Evolutionary conservation across 2,797 vertebrate species (phyloP).

Genomic region (Enteromius anoplus): DNA sequence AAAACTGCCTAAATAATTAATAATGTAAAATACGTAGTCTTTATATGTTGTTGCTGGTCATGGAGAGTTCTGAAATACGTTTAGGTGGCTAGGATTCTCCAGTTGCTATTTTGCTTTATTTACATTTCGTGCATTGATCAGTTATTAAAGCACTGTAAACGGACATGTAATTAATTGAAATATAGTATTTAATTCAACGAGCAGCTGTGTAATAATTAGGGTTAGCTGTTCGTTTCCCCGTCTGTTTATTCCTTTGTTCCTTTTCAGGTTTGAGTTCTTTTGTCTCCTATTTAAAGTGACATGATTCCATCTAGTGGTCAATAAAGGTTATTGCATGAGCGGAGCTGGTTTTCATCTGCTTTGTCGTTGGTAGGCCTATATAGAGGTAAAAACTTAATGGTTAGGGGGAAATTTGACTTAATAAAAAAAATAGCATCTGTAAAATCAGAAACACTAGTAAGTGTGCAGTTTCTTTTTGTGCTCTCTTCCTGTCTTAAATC

Average conservation of each 20-base stretch:
- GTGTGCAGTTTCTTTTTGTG: not conserved
- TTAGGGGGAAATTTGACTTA: not conserved
- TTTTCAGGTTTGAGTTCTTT: slow-evolving; percentile 13
- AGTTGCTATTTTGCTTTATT: not conserved
- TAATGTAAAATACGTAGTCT: not conserved
- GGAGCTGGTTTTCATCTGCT: not conserved
- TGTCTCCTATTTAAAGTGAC: slow-evolving; percentile 30
- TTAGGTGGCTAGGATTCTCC: not conserved
- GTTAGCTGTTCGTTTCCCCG: not conserved
- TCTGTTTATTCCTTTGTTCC: slow-evolving; percentile 15
- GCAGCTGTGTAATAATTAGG: not conserved
- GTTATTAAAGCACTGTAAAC: not conserved
- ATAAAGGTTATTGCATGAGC: not conserved
- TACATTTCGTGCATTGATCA: not conserved
- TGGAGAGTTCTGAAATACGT: not conserved
- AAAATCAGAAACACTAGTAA: not conserved
- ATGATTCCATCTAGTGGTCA: slow-evolving; percentile 47
- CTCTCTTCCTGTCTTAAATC: not conserved
- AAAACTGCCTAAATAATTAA: not conserved
- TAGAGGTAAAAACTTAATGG: not conserved
- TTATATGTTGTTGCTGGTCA: not conserved
- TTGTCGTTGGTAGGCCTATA: not conserved
- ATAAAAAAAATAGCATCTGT: not conserved
- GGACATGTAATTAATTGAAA: not conserved
- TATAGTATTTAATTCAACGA: not conserved